Evolutionary conservation across 1,140 invertebrate genomes (phyloP), one percentile per base, ranked within the genome.

Genomic region (Lordiphosa mommai): DNA sequence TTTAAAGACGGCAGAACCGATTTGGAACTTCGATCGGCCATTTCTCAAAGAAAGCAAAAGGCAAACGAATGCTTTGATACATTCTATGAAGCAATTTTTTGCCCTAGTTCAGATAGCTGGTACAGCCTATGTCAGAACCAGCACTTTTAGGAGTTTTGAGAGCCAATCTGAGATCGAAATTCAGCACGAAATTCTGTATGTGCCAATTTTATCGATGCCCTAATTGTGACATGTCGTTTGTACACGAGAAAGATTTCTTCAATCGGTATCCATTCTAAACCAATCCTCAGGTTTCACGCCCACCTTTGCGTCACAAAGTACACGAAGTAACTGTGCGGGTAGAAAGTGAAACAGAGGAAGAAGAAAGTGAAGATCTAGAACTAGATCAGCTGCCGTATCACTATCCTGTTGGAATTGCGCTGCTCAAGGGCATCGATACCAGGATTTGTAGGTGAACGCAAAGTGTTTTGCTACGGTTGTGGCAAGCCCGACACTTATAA

Each of bases 401-500:
- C 20, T 44, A 8, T 16, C 17, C 4, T 44, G 41, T 23, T 44
- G 44, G 27, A 47, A 33, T 3, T 47, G 30, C 12, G 27, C 10
- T 33, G 14, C 2, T 12, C 3, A n/a, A 3, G 44, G 30, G 5
- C 27, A 47, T 33, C 27, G 44, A 2, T 43, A 44, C 2, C 23
- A 44, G 0, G 4, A 44, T 10, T 27, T 12, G 16, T 32, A 48
- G 27, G 13, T 12, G n/a, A 44, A 27, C 17, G 41, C 0, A 27
- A 16, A 23, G 8, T 47, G 5, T 47, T 34, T 14, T 47, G 44
- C 14, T 32, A 47, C 44, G 30, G 44, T 6, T 47, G 44, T 16
- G 10, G 13, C 4, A 0, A 33, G 17, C 17, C 41, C 8, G 14
- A 44, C 12, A 27, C 41, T n/a, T 44, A 44, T 9, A 44, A 8